phyloP scores from a whole-genome alignment of 1,140 invertebrate species.

The Ctenoplectra terminalis region DNA sequence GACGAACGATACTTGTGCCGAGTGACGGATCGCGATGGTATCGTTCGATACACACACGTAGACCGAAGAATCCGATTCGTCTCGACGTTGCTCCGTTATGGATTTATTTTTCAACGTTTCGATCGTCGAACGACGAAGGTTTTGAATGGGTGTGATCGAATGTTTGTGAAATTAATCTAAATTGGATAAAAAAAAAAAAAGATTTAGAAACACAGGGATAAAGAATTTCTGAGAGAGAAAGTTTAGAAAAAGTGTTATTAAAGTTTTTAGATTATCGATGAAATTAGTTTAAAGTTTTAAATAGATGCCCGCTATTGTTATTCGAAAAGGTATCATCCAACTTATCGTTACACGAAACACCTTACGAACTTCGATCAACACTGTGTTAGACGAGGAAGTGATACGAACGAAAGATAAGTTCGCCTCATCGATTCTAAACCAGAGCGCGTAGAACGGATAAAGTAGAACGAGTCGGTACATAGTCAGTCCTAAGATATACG shows the following conservation, averaged over 20 bases:
- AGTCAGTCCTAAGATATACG: background rate
- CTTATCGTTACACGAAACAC: background rate
- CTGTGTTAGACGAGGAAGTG: background rate
- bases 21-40: slow-evolving; percentile 44
- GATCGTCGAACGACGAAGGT: too few relatives aligned
- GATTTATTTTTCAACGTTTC: background rate
- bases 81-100: background rate
- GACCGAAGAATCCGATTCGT: slow-evolving; percentile 42
- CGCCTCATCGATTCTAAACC: background rate
- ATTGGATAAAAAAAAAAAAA: too few relatives aligned
- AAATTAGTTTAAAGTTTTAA: too few relatives aligned
- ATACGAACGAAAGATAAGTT: background rate
- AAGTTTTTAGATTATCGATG: too few relatives aligned
- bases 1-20: slow-evolving; percentile 42
- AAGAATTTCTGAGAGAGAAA: too few relatives aligned
- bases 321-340: too few relatives aligned
- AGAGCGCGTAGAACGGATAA: too few relatives aligned
- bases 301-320: too few relatives aligned
- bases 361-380: background rate
- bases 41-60: slow-evolving; percentile 32
- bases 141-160: too few relatives aligned
- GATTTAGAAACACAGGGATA: too few relatives aligned
- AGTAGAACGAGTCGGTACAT: background rate
- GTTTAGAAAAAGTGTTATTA: too few relatives aligned
- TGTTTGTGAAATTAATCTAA: too few relatives aligned